phyloP scores from a whole-genome alignment of 2,888 invertebrate species.

The Chrysolina haemoptera region DNA sequence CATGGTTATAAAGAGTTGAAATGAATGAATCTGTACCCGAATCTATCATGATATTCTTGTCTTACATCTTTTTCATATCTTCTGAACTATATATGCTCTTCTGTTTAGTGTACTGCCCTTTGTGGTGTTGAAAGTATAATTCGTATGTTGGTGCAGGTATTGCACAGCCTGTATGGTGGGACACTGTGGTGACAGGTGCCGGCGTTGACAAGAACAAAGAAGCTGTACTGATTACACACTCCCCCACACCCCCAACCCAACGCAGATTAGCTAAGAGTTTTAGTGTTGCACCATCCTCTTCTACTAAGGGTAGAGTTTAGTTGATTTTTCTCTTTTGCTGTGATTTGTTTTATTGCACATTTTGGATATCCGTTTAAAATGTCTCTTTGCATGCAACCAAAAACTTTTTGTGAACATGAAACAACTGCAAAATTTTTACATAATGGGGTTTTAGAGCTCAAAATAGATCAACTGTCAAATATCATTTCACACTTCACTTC shows the following conservation, averaged over 20 bases:
- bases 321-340: slow-evolving; percentile 29
- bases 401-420: too few relatives aligned
- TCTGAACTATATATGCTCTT: not conserved
- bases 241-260: slow-evolving; percentile 88
- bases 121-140: slow-evolving; percentile 1
- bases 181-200: slow-evolving; percentile 69
- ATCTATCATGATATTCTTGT: not conserved
- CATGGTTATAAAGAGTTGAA: not conserved
- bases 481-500: too few relatives aligned
- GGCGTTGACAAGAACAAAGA: slow-evolving; percentile 68
- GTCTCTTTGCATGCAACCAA: not conserved
- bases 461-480: too few relatives aligned
- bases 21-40: not conserved
- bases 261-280: slow-evolving; percentile 93
- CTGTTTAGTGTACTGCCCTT: slow-evolving; percentile 15
- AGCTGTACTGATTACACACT: slow-evolving; percentile 69
- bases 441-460: too few relatives aligned
- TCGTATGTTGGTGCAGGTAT: slow-evolving; percentile 65
- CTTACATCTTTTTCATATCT: not conserved
- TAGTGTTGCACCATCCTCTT: slow-evolving; percentile 85
- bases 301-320: slow-evolving; percentile 73
- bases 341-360: slow-evolving; percentile 1
- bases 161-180: slow-evolving; percentile 71
- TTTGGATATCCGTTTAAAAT: not conserved
- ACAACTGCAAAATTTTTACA: too few relatives aligned